A percentile compares a stretch with the other conserved stretches of the same genome.
Evolutionary conservation across 2,888 invertebrate genomes (phyloP).

Genomic region (Chrysolina americana): DNA sequence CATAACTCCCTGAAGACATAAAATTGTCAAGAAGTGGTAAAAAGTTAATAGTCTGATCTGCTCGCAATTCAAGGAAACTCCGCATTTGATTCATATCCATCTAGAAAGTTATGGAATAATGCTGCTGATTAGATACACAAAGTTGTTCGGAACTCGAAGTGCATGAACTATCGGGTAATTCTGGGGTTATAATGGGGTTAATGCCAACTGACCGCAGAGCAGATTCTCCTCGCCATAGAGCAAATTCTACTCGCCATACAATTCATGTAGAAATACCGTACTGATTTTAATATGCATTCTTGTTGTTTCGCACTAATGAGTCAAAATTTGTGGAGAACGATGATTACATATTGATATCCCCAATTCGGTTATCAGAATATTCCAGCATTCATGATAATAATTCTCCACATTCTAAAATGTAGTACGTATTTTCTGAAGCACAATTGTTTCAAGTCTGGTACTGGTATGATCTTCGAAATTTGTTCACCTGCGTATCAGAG

Average conservation of each 20-base stretch:
- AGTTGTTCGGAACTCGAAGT: neutral
- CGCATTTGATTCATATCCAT: neutral
- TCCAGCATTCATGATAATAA: no score
- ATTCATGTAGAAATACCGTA: neutral
- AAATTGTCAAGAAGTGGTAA: no score
- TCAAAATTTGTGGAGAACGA: neutral
- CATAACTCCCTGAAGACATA: no score
- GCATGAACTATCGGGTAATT: neutral
- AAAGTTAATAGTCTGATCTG: neutral
- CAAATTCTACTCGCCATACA: neutral
- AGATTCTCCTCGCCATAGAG: conserved; percentile 3
- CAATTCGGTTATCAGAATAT: neutral
- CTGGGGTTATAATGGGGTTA: neutral
- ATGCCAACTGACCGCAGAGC: conserved; percentile 13
- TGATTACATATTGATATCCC: neutral
- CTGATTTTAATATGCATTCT: conserved; percentile 2
- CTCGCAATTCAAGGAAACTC: neutral
- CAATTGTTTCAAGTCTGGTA: no score
- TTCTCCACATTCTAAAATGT: no score
- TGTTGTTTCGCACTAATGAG: neutral
- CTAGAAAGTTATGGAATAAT: neutral
- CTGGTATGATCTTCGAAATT: no score
- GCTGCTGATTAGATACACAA: neutral
- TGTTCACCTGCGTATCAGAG: no score
- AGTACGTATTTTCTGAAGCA: no score